A percentile compares a stretch with the other conserved stretches of the same genome.
phyloP scores from a whole-genome alignment of 2,888 invertebrate genomes.

The Stenodera caucasica region DNA sequence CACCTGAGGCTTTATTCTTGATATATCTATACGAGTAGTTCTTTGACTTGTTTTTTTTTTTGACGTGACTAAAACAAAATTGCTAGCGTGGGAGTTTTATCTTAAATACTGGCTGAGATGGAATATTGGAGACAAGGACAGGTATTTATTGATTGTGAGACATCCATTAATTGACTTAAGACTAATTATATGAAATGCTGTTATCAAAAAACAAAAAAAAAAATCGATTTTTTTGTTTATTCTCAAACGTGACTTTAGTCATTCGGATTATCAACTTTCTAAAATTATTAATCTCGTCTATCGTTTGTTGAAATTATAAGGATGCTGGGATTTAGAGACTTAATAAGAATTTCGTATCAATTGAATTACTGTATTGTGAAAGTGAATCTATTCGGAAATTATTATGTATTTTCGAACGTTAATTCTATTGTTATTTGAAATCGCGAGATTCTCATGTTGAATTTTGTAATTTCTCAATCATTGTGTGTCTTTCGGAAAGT shows the following conservation, averaged over 20 bases:
- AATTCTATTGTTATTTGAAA: not conserved
- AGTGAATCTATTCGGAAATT: too few relatives aligned
- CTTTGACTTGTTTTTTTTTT: not conserved
- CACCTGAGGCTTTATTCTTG: not conserved
- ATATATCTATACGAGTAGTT: not conserved
- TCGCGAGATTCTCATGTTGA: not conserved
- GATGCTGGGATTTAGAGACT: not conserved
- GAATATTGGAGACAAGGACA: too few relatives aligned
- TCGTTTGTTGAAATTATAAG: not conserved
- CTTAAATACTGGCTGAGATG: not conserved
- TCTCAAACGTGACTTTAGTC: not conserved
- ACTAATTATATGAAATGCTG: not conserved
- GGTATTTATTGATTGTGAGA: too few relatives aligned
- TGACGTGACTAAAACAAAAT: not conserved
- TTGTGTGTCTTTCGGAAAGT: too few relatives aligned
- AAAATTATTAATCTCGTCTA: conserved; percentile 5
- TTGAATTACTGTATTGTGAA: not conserved
- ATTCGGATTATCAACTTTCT: not conserved
- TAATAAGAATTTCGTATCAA: not conserved
- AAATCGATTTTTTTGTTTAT: too few relatives aligned
- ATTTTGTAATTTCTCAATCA: not conserved
- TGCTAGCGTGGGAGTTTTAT: conserved; percentile 6
- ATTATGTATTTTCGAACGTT: not conserved
- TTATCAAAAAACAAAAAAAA: not conserved
- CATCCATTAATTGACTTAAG: not conserved